Percentiles rank a stretch among this genome's conserved stretches.
Evolutionary conservation across 2,113 vertebrate species (phyloP).

Genomic region (chimpanzee (Pan troglodytes)): NHGRI_mPanTro3-v2.1_pri NC_072402.2:106602501-106603000

Average conservation of each 20-base stretch:
- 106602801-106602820: background rate
- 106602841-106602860: background rate
- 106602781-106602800: background rate
- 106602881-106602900: background rate
- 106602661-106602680: background rate
- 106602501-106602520: background rate
- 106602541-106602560: background rate
- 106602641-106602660: background rate
- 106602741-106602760: background rate
- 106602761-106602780: background rate
- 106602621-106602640: background rate
- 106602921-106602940: background rate
- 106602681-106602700: background rate
- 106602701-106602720: background rate
- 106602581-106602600: background rate
- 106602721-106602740: background rate
- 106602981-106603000: no score
- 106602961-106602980: no score
- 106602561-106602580: background rate
- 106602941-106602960: background rate
- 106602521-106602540: background rate
- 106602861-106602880: background rate
- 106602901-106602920: background rate
- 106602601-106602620: background rate
- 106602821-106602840: background rate